Percentiles rank a stretch among this genome's conserved stretches.
Evolutionary conservation across 2,797 vertebrate genomes (phyloP).

Genomic region (Cyprinodon diabolis): DNA sequence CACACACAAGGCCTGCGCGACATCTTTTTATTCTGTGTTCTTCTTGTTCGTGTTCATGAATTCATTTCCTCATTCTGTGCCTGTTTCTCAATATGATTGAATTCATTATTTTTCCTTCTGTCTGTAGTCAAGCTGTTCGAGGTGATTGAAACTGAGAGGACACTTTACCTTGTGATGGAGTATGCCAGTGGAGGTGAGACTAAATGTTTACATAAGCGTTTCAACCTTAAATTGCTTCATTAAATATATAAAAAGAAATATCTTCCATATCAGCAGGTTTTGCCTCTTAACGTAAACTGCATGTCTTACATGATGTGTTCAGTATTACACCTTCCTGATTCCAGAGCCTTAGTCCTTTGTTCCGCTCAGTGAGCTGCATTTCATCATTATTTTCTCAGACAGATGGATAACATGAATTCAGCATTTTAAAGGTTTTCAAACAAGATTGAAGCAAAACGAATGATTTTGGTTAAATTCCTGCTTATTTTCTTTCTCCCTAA

Average conservation of each 20-base stretch:
- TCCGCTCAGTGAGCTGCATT: neutral
- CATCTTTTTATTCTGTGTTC: neutral
- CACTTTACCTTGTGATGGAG: slow-evolving; percentile 98
- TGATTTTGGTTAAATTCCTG: neutral
- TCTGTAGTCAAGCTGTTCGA: slow-evolving; percentile 94
- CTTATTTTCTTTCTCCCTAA: neutral
- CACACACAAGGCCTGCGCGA: slow-evolving; percentile 19
- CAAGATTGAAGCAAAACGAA: neutral
- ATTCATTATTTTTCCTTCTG: slow-evolving; percentile 26
- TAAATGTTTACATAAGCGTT: neutral
- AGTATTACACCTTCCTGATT: neutral
- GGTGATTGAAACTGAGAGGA: slow-evolving; percentile 98
- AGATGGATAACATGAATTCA: neutral
- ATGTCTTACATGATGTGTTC: too few species aligned
- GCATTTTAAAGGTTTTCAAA: neutral
- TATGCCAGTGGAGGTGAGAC: slow-evolving; percentile 98
- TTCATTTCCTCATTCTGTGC: slow-evolving; percentile 15
- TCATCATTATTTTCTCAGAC: neutral
- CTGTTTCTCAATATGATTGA: slow-evolving; percentile 21
- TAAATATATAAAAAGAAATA: neutral
- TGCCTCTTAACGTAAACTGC: too few species aligned
- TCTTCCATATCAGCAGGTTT: neutral
- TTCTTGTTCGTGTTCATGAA: slow-evolving; percentile 13
- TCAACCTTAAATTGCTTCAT: neutral
- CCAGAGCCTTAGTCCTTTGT: too few species aligned